phyloP scores from a whole-genome alignment of 2,113 vertebrate species.

The Mugil cephalus region DNA sequence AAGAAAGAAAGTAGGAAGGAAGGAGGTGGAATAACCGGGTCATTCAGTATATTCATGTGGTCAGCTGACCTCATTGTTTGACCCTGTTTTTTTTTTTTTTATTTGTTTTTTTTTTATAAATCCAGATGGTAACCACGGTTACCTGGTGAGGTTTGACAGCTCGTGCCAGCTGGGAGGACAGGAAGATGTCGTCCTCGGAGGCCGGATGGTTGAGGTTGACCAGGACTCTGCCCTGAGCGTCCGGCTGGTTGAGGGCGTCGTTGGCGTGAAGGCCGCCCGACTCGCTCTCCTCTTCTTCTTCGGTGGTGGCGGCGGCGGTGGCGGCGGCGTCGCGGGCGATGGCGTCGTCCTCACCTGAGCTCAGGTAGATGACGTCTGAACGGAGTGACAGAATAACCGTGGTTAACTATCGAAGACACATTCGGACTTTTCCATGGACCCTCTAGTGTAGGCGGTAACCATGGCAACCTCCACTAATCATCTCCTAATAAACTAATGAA shows the following conservation, averaged over 20 bases:
- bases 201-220: conserved; percentile 93
- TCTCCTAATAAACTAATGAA: too few relatives aligned
- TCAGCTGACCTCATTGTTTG: too few relatives aligned
- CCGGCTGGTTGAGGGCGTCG: conserved; percentile 90
- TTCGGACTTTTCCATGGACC: too few relatives aligned
- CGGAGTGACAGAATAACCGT: neutral
- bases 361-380: conserved; percentile 85
- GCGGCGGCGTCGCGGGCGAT: conserved; percentile 74
- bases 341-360: conserved; percentile 88
- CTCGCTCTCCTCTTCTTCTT: conserved; percentile 87
- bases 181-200: conserved; percentile 90
- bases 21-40: too few relatives aligned
- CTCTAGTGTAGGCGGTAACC: too few relatives aligned
- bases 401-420: too few relatives aligned
- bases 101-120: too few relatives aligned
- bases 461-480: too few relatives aligned
- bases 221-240: conserved; percentile 90
- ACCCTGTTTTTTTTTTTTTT: too few relatives aligned
- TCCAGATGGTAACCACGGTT: too few relatives aligned
- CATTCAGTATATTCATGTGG: too few relatives aligned
- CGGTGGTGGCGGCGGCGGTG: conserved; percentile 85
- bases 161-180: conserved; percentile 90
- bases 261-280: conserved; percentile 88
- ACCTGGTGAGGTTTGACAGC: conserved; percentile 98
- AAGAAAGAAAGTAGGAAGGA: too few relatives aligned